phyloP scores from a whole-genome alignment of 2,888 invertebrate genomes.

The Lasioglossum marginatum region DNA sequence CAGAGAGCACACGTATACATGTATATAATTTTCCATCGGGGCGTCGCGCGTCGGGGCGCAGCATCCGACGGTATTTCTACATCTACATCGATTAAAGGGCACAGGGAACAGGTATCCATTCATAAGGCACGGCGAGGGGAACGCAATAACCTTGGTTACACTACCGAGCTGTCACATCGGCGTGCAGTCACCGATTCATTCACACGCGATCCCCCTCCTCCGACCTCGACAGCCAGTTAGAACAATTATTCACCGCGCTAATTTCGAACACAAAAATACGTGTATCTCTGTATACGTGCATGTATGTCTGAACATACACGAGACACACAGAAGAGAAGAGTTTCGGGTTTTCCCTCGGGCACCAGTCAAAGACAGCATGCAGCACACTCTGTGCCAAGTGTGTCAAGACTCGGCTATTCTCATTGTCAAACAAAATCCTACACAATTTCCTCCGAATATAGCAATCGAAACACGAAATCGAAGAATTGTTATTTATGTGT shows the following conservation, averaged over 20 bases:
- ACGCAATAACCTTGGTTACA: conserved; percentile 56
- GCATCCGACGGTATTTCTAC: conserved; percentile 44
- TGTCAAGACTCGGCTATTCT: conserved; percentile 1
- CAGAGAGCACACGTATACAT: not conserved
- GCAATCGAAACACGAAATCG: not conserved
- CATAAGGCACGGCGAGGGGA: conserved; percentile 46
- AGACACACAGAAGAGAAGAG: no score
- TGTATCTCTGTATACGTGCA: no score
- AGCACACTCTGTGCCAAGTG: not conserved
- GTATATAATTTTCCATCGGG: conserved; percentile 7
- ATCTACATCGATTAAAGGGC: conserved; percentile 48
- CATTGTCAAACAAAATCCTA: not conserved
- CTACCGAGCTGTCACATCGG: conserved; percentile 38
- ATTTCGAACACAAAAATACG: not conserved
- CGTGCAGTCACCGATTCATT: conserved; percentile 44
- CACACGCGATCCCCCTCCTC: conserved; percentile 7
- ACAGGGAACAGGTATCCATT: conserved; percentile 44
- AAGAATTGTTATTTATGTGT: no score
- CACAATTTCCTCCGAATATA: not conserved
- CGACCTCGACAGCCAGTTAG: not conserved
- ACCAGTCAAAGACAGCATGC: not conserved
- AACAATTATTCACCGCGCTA: not conserved
- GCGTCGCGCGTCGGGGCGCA: not conserved
- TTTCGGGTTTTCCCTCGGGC: not conserved
- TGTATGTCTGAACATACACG: no score